Base-by-base conservation (phyloP, 2,797 vertebrate species). In the Forpus xanthops region DNA sequence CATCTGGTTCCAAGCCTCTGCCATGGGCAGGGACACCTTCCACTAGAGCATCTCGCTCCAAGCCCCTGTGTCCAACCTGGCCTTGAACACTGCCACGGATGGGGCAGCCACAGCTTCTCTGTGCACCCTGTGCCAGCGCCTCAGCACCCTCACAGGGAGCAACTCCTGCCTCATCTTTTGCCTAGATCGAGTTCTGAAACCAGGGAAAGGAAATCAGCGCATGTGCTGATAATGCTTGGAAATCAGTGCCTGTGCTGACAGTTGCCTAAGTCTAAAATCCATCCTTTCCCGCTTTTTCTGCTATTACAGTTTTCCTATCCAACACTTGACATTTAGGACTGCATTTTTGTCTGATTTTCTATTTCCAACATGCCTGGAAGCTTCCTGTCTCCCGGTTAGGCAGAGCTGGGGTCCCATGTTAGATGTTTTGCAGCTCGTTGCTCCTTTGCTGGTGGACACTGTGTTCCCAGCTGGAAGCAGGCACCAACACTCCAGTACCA, bases 401-500 rank as follows among this genome's bases (percentile, higher is more conserved):
- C 8, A 27, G 47, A 56, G 11, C 27, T 4, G 6, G 4, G 17
- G 12, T 50, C 18, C 30, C 17, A 23, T 3, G 4, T 72, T 55
- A 47, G 31, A 30, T 1, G 0, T 13, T 79, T 64, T 49, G 11
- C 20, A 60, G 10, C 4, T 23, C 41, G 31, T 44, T 74, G 45
- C 27, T 33, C 17, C 15, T 56, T 67, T 67, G 19, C 49, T 25
- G 44, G 25, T 5, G 52, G 52, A n/a, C 1, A 0, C 14, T 49
- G 23, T 70, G 1, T 27, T 85, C 55, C 60, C 44, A 64, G 52
- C 79, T 91, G 87, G 39, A 70, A 76, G 47, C 4, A 39, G 13
- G 8, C 27, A 6, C 33, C 0, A 11, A 5, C 12, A 4, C 24
- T 17, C 15, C 13, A 11, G 9, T 1, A 0, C 45, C 0, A 1